Evolutionary conservation across 2,113 vertebrate species (phyloP), one percentile per base, ranked within the genome.

Genomic region (Orycteropus afer): DNA sequence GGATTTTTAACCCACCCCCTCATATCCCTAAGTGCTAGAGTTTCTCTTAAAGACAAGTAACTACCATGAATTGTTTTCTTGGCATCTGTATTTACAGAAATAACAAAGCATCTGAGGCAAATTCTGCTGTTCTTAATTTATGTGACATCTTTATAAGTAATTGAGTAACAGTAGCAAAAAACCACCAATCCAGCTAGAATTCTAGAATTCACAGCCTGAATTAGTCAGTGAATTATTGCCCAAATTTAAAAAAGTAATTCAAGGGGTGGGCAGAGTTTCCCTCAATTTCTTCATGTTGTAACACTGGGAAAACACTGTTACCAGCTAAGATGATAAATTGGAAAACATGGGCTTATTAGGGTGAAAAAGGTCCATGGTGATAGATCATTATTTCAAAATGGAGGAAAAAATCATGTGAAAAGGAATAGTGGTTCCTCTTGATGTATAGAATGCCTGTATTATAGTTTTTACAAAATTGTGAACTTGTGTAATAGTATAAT

Each of bases 381-480:
- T 84, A 77, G 95, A 78, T 93, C 89, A 88, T 97, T 93, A 96
- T 95, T 92, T 63, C 17, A 45, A 91, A 92, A 90, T 55, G 83
- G 91, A 95, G 80, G 85, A 94, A 91, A 97, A 98, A 98, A 98
- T 98, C 98, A 98, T 98, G 98, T 99, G 98, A 98, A 98, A 98
- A 98, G 98, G 98, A 98, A 98, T 97, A 65, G 90, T 97, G 96
- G 97, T 96, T 98, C 97, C 97, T 98, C 97, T 97, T 97, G 96
- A 97, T 98, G 98, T 99, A 99, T 98, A 99, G 98, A 98, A 98
- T 98, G 98, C 97, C 96, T 99, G 98, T 99, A 99, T 98, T 98
- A 99, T 99, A 99, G 98, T 99, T 99, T 99, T 99, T 99, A 99
- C 98, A 98, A 97, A 98, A 98, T 98, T 98, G 98, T 99, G 99